phyloP scores from a whole-genome alignment of 2,113 vertebrate species.

The Sander lucioperca region DNA sequence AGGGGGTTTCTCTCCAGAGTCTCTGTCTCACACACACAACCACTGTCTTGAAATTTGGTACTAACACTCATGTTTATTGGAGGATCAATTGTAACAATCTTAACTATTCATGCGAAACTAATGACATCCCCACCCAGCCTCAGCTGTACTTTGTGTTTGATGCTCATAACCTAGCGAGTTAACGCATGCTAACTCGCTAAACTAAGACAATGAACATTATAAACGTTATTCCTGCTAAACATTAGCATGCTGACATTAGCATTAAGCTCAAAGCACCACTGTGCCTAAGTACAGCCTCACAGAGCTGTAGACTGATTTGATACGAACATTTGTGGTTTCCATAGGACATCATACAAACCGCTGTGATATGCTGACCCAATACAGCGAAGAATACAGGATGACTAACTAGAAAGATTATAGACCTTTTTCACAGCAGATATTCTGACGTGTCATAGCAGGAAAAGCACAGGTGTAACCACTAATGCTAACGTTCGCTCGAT shows the following conservation, averaged over 20 bases:
- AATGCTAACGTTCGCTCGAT: neutral
- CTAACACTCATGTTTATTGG: too few species aligned
- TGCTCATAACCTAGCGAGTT: too few species aligned
- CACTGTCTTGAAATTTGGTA: too few species aligned
- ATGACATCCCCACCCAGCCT: neutral
- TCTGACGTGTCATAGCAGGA: neutral
- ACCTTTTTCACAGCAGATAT: neutral
- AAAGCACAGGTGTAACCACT: neutral
- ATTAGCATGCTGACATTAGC: neutral
- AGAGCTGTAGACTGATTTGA: neutral
- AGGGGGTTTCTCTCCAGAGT: neutral
- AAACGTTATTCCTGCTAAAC: neutral
- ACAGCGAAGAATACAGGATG: neutral
- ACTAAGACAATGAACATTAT: neutral
- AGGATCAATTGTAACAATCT: neutral
- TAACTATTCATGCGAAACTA: neutral
- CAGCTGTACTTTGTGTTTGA: neutral
- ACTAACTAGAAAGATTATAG: neutral
- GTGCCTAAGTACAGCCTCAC: neutral
- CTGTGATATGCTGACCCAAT: neutral
- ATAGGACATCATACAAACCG: neutral
- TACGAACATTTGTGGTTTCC: neutral
- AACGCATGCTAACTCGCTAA: neutral
- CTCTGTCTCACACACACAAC: neutral
- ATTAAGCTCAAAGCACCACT: neutral